A percentile compares a stretch with the other conserved stretches of the same genome.
Evolutionary conservation across 2,888 invertebrate species (phyloP).

Genomic region (Biston betularia): DNA sequence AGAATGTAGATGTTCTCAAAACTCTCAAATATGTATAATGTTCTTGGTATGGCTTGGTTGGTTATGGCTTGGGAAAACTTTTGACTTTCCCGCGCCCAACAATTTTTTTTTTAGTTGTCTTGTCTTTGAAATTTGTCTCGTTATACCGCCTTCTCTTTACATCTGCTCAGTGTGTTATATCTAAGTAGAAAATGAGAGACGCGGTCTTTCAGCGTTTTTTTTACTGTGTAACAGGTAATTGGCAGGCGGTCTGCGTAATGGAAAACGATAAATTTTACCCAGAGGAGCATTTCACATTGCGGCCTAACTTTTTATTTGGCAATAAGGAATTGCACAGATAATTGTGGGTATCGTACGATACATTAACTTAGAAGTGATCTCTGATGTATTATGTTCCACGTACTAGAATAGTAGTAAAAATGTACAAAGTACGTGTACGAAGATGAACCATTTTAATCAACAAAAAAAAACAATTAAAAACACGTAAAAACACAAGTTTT

Average conservation of each 20-base stretch:
- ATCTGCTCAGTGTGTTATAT: background rate
- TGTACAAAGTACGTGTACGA: too few relatives aligned
- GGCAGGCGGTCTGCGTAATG: constrained; percentile 13
- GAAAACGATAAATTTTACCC: constrained; percentile 13
- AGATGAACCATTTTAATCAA: too few relatives aligned
- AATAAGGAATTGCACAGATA: background rate
- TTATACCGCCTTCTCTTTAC: background rate
- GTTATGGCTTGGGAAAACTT: background rate
- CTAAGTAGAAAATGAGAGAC: constrained; percentile 3
- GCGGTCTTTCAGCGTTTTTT: constrained; percentile 14
- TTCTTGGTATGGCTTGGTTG: too few relatives aligned
- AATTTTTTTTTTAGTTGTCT: too few relatives aligned
- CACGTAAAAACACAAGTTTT: too few relatives aligned
- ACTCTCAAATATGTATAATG: too few relatives aligned
- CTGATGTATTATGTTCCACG: too few relatives aligned
- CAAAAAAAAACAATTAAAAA: too few relatives aligned
- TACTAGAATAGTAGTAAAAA: too few relatives aligned
- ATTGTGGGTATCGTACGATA: background rate
- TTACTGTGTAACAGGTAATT: constrained; percentile 23
- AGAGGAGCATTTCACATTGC: constrained; percentile 5
- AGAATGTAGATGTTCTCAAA: too few relatives aligned
- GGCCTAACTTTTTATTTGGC: constrained; percentile 9
- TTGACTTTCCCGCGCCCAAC: too few relatives aligned
- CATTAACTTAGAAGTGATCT: background rate
- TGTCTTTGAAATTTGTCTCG: background rate